These are phyloP conservation scores for Drosophila pseudotakahashii DNA, from an alignment of 2,888 invertebrate genomes.

Conservation along the genomic window DNA sequence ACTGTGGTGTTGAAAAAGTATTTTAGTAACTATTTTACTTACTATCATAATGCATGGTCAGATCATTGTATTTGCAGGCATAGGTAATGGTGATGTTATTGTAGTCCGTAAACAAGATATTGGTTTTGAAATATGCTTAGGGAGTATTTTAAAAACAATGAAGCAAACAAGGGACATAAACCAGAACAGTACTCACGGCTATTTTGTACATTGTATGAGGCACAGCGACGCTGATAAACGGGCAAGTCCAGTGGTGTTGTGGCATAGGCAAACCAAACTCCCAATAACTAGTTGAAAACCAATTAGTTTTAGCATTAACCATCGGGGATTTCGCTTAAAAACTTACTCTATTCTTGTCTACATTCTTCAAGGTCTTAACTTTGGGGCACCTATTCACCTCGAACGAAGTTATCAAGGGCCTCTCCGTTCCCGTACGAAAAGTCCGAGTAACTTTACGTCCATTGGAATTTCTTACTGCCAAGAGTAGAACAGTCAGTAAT, in stretches of 20 bases:
- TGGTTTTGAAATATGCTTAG: slow-evolving; percentile 45
- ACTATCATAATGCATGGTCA: background rate
- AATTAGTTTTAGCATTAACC: rapidly evolving
- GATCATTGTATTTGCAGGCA: slow-evolving; percentile 18
- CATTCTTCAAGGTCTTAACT: slow-evolving; percentile 7
- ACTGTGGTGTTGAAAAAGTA: too few species aligned
- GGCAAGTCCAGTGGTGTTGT: slow-evolving; percentile 42
- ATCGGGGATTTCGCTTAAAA: rapidly evolving
- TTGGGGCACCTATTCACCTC: slow-evolving; percentile 31
- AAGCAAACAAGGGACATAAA: background rate
- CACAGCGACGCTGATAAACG: slow-evolving; percentile 43
- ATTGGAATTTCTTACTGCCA: too few species aligned
- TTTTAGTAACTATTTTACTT: background rate
- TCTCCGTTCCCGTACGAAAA: background rate
- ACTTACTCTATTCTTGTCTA: slow-evolving; percentile 33
- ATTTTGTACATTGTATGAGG: slow-evolving; percentile 48
- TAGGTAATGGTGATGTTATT: slow-evolving; percentile 39
- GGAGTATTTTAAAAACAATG: background rate
- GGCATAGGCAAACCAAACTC: slow-evolving; percentile 61
- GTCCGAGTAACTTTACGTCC: rapidly evolving
- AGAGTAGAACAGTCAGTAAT: background rate
- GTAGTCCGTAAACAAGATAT: slow-evolving; percentile 52
- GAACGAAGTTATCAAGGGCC: background rate
- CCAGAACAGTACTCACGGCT: slow-evolving; percentile 45
- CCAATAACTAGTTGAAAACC: slow-evolving; percentile 44